Evolutionary conservation across 2,113 vertebrate species (phyloP).

Genomic region (Nestor notabilis): DNA sequence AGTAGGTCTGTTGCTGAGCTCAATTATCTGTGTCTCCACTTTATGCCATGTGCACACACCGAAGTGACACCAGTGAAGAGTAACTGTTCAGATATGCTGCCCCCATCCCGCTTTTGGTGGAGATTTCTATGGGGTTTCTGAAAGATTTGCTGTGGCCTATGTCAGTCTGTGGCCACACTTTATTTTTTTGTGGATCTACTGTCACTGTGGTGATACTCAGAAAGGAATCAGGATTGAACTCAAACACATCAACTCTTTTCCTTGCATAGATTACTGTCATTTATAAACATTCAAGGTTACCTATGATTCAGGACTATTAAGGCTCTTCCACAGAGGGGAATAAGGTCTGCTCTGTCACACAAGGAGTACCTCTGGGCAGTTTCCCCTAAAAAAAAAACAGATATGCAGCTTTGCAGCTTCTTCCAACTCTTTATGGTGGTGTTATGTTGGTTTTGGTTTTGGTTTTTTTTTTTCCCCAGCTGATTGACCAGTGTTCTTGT

Average conservation of each 20-base stretch:
- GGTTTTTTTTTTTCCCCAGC: conserved; percentile 34
- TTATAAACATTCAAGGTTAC: not conserved
- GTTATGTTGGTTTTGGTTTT: not conserved
- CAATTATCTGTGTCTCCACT: not conserved
- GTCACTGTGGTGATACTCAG: not conserved
- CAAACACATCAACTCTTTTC: not conserved
- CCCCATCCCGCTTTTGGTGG: not conserved
- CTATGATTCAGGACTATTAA: not conserved
- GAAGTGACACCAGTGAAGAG: not conserved
- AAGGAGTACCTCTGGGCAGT: not conserved
- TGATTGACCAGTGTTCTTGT: conserved; percentile 69
- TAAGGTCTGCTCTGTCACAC: not conserved
- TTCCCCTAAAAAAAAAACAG: not conserved
- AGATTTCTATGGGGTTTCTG: not conserved
- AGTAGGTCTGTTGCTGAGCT: not conserved
- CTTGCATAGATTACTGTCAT: not conserved
- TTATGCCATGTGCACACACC: not conserved
- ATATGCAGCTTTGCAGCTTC: not conserved
- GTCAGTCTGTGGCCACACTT: not conserved
- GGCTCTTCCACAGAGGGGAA: not conserved
- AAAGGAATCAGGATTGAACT: not conserved
- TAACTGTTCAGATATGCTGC: not conserved
- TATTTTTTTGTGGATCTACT: not conserved
- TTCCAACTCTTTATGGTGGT: not conserved
- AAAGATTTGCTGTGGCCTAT: not conserved